Percentiles rank a stretch among this genome's conserved stretches.
Conservation (phyloP, 2,113 vertebrate genomes). For the Gasterosteus aculeatus region DNA sequence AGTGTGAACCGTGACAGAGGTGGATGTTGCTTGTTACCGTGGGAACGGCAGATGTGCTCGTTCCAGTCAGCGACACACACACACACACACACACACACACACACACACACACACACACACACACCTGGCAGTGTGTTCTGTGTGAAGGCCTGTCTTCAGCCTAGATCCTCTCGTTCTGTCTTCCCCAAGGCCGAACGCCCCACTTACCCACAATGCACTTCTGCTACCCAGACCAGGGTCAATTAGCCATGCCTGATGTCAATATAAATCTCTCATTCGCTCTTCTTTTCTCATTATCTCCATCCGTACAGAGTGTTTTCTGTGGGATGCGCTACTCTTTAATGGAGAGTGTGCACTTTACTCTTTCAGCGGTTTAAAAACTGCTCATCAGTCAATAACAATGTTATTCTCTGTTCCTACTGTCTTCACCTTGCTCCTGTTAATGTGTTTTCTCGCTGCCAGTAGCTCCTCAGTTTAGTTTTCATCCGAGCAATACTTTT, state of each 20-base stretch:
- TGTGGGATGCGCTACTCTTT: conserved; percentile 7
- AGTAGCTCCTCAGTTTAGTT: conserved; percentile 11
- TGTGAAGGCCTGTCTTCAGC: too few relatives aligned
- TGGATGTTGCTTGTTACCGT: conserved; percentile 65
- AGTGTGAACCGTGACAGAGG: conserved; percentile 64
- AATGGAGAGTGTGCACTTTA: conserved; percentile 33
- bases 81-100: conserved; percentile 8
- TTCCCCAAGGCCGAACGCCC: conserved; percentile 71
- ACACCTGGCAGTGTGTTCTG: conserved; percentile 73
- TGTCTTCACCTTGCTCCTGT: conserved; percentile 8
- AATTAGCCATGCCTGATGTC: conserved; percentile 74
- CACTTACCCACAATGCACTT: conserved; percentile 80
- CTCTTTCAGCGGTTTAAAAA: conserved; percentile 23
- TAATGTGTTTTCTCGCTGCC: neutral
- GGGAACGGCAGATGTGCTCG: conserved; percentile 70
- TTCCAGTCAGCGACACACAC: conserved; percentile 17
- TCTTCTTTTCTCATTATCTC: conserved; percentile 26
- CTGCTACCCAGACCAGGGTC: conserved; percentile 65
- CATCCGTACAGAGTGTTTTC: conserved; percentile 19
- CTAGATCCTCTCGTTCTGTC: conserved; percentile 50
- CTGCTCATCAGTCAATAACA: conserved; percentile 46
- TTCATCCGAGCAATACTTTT: conserved; percentile 8
- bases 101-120: conserved; percentile 46
- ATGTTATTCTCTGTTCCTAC: conserved; percentile 5
- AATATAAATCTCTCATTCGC: conserved; percentile 55